phyloP scores from a whole-genome alignment of 23 tunicate genomes.

The Corella eumyota region DNA sequence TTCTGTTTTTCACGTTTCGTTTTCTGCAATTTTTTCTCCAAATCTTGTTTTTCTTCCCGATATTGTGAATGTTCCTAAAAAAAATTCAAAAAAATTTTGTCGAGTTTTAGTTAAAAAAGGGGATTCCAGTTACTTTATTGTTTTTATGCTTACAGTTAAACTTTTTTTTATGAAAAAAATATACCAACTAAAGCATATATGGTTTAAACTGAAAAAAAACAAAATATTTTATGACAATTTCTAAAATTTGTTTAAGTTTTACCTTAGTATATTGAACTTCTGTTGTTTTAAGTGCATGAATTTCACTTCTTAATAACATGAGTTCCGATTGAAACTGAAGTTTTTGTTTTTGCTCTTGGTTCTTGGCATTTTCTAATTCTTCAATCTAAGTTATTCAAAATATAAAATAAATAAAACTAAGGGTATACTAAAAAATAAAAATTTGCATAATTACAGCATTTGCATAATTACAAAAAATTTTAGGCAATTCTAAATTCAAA shows the following conservation, averaged over 20 bases:
- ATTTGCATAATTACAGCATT: no score
- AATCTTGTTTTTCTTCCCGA: conserved; percentile 67
- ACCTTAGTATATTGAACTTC: conserved; percentile 70
- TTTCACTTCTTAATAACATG: conserved; percentile 45
- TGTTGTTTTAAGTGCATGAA: conserved; percentile 30
- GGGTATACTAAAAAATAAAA: no score
- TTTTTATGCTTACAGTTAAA: no score
- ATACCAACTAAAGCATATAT: no score
- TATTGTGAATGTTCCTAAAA: conserved; percentile 45
- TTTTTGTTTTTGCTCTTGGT: conserved; percentile 47
- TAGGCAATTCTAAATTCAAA: no score
- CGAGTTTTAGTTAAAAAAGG: not conserved
- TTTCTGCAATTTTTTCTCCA: conserved; percentile 58
- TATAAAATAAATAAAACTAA: no score
- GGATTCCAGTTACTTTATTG: no score
- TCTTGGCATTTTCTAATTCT: conserved; percentile 38
- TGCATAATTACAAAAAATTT: no score
- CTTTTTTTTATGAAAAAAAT: no score
- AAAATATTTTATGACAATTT: not conserved
- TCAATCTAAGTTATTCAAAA: conserved; percentile 56
- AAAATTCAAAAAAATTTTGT: no score
- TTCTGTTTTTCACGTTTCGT: conserved; percentile 56
- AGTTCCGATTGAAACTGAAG: conserved; percentile 54
- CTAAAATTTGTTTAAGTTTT: not conserved
- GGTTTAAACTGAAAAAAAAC: not conserved